A percentile compares a stretch with the other conserved stretches of the same genome.
Conservation (phyloP, 2,888 invertebrate genomes). For the Petrophora chlorosata region DNA sequence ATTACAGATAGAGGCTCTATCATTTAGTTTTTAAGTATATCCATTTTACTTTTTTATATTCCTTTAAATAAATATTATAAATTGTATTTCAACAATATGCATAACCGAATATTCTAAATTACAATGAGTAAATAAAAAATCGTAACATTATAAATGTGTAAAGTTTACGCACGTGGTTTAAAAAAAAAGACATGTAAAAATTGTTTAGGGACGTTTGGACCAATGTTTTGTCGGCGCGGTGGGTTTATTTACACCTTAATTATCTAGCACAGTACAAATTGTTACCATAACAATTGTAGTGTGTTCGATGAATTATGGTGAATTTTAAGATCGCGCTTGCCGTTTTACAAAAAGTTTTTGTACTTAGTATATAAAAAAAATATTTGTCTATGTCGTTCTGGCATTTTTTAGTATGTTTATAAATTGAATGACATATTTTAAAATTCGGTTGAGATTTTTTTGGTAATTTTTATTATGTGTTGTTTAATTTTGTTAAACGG, state of each 20-base stretch:
- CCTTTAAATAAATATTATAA: no score
- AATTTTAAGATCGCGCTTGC: background rate
- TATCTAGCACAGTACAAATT: background rate
- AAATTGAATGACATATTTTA: no score
- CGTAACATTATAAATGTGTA: constrained; percentile 23
- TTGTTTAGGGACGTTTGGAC: constrained; percentile 66
- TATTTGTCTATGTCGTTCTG: no score
- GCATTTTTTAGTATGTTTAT: no score
- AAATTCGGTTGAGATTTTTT: no score
- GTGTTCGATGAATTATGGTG: background rate
- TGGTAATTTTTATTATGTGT: background rate
- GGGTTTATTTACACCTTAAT: constrained; percentile 24
- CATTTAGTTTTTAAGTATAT: no score
- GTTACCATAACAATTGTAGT: background rate
- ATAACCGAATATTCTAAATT: background rate
- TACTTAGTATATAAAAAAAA: background rate
- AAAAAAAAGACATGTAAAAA: constrained; percentile 70
- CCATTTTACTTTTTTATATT: no score
- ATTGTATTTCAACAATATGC: constrained; percentile 5
- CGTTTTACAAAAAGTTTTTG: constrained; percentile 12
- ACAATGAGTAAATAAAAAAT: constrained; percentile 4
- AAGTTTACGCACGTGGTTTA: constrained; percentile 43
- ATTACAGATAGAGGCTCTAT: background rate
- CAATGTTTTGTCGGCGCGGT: constrained; percentile 67
- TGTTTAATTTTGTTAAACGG: constrained; percentile 13